These are phyloP conservation scores for Troides aeacus DNA, from an alignment of 2,888 invertebrate species.

Conservation along the genomic window DNA sequence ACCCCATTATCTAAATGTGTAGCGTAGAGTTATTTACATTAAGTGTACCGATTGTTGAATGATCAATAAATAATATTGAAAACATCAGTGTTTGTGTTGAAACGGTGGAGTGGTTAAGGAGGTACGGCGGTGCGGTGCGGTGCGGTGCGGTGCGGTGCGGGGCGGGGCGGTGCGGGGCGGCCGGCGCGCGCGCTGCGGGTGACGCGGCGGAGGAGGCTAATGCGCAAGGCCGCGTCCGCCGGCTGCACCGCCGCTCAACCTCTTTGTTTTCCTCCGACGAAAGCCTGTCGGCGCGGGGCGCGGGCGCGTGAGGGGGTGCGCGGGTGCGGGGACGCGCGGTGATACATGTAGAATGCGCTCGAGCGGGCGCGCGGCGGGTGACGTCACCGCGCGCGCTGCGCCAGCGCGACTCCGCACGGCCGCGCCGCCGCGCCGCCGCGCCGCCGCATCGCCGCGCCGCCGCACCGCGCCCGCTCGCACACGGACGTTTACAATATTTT, in stretches of 20 bases:
- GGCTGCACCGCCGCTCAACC: not conserved
- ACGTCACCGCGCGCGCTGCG: not conserved
- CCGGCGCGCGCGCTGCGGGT: not conserved
- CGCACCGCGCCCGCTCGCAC: not conserved
- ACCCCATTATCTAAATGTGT: constrained; percentile 70
- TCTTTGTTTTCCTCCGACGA: too few relatives aligned
- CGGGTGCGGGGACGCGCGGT: not conserved
- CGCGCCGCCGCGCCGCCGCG: not conserved
- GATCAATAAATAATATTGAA: constrained; percentile 56
- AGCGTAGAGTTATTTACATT: constrained; percentile 59
- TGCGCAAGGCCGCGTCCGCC: not conserved
- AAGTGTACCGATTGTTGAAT: constrained; percentile 71
- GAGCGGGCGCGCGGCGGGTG: not conserved
- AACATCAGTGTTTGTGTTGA: constrained; percentile 32
- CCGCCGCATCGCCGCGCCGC: not conserved
- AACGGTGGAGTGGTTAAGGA: constrained; percentile 1
- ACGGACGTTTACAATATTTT: not conserved
- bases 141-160: not conserved
- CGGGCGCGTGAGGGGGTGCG: not conserved
- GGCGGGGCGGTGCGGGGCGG: not conserved
- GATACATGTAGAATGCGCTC: not conserved
- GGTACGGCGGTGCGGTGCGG: not conserved
- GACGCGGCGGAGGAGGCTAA: not conserved
- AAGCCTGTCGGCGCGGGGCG: not conserved
- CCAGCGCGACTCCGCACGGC: not conserved